Conservation (phyloP, 2,888 invertebrate genomes). For the Steinernema carpocapsae region DNA sequence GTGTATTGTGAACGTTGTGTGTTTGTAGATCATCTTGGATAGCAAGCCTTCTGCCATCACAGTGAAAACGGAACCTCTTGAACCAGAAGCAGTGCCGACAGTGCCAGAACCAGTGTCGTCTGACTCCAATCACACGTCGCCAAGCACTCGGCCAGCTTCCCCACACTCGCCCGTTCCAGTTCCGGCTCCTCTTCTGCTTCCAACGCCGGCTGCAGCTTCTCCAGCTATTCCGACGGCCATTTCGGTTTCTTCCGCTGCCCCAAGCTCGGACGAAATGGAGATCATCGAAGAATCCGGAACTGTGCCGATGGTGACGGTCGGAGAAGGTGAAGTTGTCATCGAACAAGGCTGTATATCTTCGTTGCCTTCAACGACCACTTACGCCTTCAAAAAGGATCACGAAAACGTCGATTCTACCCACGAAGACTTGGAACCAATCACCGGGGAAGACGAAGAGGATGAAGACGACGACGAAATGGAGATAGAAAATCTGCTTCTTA, state of each 20-base stretch:
- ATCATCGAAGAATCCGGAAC: slow-evolving; percentile 16
- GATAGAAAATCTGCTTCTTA: slow-evolving; percentile 24
- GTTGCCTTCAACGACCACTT: background rate
- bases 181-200: no score
- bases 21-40: background rate
- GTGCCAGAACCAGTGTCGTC: background rate
- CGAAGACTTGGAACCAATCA: background rate
- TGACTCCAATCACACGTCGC: background rate
- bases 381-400: no score
- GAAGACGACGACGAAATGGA: slow-evolving; percentile 22
- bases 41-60: background rate
- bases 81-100: background rate
- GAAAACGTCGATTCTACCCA: no score
- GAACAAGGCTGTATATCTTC: background rate
- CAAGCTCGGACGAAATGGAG: no score
- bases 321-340: background rate
- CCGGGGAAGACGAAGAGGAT: slow-evolving; percentile 23
- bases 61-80: background rate
- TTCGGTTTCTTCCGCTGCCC: background rate
- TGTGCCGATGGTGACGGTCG: background rate
- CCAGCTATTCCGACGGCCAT: background rate
- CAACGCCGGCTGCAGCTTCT: background rate
- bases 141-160: background rate
- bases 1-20: slow-evolving; percentile 24
- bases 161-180: background rate